Evolutionary conservation across 2,113 vertebrate genomes (phyloP), one percentile per base, ranked within the genome.

Genomic region (Megaleporinus macrocephalus): DNA sequence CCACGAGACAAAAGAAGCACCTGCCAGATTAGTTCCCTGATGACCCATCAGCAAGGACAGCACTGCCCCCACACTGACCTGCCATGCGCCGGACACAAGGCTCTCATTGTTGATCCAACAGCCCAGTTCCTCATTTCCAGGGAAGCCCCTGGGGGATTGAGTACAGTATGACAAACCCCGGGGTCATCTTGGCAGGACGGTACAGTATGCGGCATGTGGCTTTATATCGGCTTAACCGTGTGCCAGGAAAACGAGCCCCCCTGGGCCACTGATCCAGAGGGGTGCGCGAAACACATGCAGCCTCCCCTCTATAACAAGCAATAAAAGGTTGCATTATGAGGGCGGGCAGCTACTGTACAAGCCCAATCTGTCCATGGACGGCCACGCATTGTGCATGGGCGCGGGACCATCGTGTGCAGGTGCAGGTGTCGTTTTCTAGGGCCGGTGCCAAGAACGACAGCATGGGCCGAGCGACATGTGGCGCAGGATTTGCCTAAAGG

Each of bases 1-100:
- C 93, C 89, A 41, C 73, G 82, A 92, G 89, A 96, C 95, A 96
- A 96, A 95, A 90, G 93, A 91, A 94, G 93, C 96, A 96, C 95
- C 96, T 96, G 96, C 93, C 91, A 92, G 91, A 91, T 90, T 85
- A 63, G 78, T 87, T 26, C 29, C 79, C 76, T 85, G 81, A 82
- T 83, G 78, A 83, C 93, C 87, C 91, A 92, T 91, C 90, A 85
- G 24, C 85, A 89, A 89, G 89, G 89, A 84, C 90, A 83, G 59
- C 89, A 90, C 91, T 92, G 88, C 86, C 88, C 87, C 89, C 89
- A 24, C 84, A 83, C 89, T 91, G 86, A 88, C 91, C 91, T 85
- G 88, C 94, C 92, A 92, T 95, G 93, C 86, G 94, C 93, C 94
- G 91, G 94, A 94, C 95, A 95, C 94, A 95, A 94, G 94, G 94